Percentiles rank a stretch among this genome's conserved stretches.
These are phyloP conservation scores for Montipora capitata DNA, from an alignment of 92 coral and sea anemone species.

Conservation along the genomic window DNA sequence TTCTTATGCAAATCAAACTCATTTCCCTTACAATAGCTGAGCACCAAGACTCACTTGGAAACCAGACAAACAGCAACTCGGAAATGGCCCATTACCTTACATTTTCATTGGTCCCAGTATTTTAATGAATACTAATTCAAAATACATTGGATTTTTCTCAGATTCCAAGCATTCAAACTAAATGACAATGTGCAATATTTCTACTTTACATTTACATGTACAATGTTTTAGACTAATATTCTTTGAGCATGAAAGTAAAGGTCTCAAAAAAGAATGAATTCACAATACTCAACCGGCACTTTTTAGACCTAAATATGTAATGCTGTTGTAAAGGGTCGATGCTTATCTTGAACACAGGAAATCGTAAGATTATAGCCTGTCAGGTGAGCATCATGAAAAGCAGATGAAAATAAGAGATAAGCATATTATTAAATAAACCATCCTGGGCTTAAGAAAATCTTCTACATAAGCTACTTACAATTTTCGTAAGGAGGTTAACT, in stretches of 20 bases:
- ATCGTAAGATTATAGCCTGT: neutral
- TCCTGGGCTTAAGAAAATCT: neutral
- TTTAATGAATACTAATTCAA: too few species aligned
- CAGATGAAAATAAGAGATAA: slow-evolving; percentile 33
- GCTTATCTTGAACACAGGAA: slow-evolving; percentile 34
- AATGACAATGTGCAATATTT: too few species aligned
- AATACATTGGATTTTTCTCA: too few species aligned
- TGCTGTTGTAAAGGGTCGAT: neutral
- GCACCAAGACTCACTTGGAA: too few species aligned
- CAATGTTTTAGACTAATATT: too few species aligned
- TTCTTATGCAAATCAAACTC: too few species aligned
- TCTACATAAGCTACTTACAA: slow-evolving; percentile 73
- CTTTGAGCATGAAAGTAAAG: neutral
- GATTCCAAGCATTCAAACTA: too few species aligned
- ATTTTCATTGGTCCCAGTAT: too few species aligned
- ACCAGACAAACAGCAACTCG: too few species aligned
- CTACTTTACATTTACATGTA: too few species aligned
- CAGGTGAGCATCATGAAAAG: slow-evolving; percentile 1
- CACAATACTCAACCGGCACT: neutral
- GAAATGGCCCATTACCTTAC: too few species aligned
- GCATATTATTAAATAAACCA: slow-evolving; percentile 35
- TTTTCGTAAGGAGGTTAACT: slow-evolving; percentile 51
- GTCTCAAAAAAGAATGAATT: neutral
- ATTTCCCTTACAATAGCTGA: too few species aligned
- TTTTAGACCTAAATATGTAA: neutral